These are phyloP conservation scores for Tetrapedia diversipes DNA, from an alignment of 2,888 invertebrate species.

Conservation along the genomic window DNA sequence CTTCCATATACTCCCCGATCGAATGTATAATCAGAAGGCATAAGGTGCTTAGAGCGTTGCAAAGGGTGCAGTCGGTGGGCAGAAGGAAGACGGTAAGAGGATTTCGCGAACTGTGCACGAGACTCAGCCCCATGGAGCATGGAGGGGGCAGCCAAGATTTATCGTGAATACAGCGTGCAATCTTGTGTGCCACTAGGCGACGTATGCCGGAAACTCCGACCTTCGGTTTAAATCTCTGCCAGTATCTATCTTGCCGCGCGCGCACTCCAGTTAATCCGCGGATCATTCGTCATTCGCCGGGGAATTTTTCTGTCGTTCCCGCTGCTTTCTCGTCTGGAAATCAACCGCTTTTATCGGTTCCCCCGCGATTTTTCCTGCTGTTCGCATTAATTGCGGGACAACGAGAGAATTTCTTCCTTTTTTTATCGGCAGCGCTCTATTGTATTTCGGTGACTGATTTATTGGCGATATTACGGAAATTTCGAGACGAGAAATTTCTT, in stretches of 20 bases:
- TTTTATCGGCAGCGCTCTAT: too few species aligned
- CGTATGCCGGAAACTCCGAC: conserved; percentile 49
- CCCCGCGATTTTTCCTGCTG: too few species aligned
- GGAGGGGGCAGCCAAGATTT: conserved; percentile 62
- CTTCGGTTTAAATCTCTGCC: conserved; percentile 60
- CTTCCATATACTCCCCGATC: conserved; percentile 36
- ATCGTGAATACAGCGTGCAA: conserved; percentile 58
- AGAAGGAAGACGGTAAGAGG: conserved; percentile 57
- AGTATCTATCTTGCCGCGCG: conserved; percentile 55
- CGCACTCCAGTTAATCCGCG: conserved; percentile 53
- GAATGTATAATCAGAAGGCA: conserved; percentile 60
- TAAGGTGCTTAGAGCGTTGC: conserved; percentile 60
- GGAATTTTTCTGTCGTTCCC: conserved; percentile 8
- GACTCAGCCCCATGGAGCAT: conserved; percentile 39
- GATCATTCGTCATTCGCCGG: conserved; percentile 52
- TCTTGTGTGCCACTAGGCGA: conserved; percentile 54
- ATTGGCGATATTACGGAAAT: too few species aligned
- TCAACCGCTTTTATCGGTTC: not conserved
- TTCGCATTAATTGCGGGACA: not conserved
- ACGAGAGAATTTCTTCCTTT: not conserved
- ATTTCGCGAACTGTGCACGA: conserved; percentile 58
- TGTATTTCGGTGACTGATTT: too few species aligned
- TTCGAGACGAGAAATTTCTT: too few species aligned
- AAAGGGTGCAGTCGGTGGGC: conserved; percentile 41
- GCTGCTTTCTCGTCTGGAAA: conserved; percentile 25